Percentiles rank a stretch among this genome's conserved stretches.
Conservation (phyloP, 2,113 vertebrate species). For the Larimichthys polyactis region DNA sequence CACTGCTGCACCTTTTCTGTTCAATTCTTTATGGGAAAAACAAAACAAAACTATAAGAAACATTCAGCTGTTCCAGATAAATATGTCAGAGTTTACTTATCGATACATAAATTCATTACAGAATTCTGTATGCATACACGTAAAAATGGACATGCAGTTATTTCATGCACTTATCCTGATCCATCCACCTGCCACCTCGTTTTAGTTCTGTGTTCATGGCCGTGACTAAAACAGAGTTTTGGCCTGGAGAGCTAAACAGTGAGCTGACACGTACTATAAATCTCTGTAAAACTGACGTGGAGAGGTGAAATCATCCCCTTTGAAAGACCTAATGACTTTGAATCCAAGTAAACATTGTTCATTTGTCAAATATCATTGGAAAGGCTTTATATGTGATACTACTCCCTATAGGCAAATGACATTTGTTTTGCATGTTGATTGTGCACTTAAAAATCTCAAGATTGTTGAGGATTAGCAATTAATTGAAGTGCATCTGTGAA, state of each 20-base stretch:
- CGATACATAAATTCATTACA: background rate
- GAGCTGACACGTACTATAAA: background rate
- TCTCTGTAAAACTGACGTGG: background rate
- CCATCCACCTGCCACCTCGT: no score
- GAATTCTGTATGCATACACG: background rate
- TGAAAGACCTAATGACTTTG: background rate
- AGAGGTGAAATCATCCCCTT: background rate
- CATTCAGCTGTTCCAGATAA: background rate
- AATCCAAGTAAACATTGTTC: background rate
- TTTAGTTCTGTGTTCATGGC: no score
- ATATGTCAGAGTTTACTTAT: background rate
- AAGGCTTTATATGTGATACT: no score
- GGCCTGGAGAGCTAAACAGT: background rate
- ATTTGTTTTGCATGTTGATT: no score
- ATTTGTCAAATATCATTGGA: no score
- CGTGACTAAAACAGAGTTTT: background rate
- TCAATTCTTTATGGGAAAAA: background rate
- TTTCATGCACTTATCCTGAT: background rate
- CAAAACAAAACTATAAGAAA: no score
- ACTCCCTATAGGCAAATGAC: no score
- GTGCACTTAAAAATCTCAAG: no score
- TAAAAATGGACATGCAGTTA: background rate
- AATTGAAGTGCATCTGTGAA: no score
- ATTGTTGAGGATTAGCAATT: no score
- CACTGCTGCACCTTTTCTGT: conserved; percentile 5